Evolutionary conservation across 37 sponge, comb jelly and placozoan genomes (phyloP).

Genomic region (Hexactinellida sp.): DNA sequence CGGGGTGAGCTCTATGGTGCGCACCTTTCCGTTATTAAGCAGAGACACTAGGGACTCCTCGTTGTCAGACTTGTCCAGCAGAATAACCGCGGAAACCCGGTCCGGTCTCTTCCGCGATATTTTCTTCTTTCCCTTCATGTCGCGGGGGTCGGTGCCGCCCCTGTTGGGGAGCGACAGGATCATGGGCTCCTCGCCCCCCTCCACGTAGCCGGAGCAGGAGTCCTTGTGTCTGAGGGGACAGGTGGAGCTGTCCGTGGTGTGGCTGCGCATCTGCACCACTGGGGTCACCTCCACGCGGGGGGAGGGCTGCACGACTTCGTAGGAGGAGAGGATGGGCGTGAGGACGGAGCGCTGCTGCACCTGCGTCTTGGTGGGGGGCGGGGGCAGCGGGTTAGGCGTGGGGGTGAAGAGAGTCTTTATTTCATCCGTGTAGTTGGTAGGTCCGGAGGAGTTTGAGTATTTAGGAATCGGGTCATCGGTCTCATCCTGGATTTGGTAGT

Average conservation of each 20-base stretch:
- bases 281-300: neutral
- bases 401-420: neutral
- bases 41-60: neutral
- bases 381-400: neutral
- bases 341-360: neutral
- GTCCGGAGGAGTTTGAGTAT: neutral
- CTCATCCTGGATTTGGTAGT: neutral
- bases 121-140: neutral
- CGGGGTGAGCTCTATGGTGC: neutral
- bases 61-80: neutral
- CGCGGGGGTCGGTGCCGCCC: neutral
- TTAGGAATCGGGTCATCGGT: neutral
- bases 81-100: neutral
- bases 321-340: neutral
- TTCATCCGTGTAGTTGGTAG: neutral
- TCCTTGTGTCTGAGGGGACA: neutral
- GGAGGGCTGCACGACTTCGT: neutral
- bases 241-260: neutral
- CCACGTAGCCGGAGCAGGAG: neutral
- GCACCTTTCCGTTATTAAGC: neutral
- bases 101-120: neutral
- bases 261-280: neutral
- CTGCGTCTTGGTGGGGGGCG: neutral
- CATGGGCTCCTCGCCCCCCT: neutral
- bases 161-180: neutral